These are phyloP conservation scores for Xerus rutilus DNA, from an alignment of 2,797 vertebrate genomes.

Conservation along the genomic window DNA sequence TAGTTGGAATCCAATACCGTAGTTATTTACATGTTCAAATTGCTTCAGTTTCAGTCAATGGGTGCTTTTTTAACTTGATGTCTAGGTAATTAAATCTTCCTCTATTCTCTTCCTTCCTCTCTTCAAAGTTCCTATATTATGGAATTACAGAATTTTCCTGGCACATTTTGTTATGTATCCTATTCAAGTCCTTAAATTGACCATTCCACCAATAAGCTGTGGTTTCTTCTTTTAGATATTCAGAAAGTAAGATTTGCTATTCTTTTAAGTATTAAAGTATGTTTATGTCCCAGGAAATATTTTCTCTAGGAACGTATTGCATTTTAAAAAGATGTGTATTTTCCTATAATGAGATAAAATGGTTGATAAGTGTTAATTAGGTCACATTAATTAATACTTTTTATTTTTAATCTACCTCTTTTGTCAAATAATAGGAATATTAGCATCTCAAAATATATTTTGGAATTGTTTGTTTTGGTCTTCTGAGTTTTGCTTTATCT, in stretches of 20 bases:
- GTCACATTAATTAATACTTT: background rate
- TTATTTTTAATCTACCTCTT: background rate
- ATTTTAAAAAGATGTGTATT: background rate
- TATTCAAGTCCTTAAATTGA: background rate
- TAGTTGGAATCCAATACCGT: background rate
- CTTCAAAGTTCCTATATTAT: background rate
- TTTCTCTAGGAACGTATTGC: background rate
- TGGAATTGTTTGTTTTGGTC: background rate
- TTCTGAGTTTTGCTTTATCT: background rate
- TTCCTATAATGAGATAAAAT: background rate
- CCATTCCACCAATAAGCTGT: background rate
- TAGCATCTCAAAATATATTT: background rate
- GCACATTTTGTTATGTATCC: background rate
- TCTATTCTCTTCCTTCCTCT: too few species aligned
- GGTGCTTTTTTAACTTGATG: background rate
- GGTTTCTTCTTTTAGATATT: background rate
- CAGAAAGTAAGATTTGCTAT: background rate
- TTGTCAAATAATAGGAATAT: background rate
- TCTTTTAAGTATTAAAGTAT: background rate
- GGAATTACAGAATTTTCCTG: background rate
- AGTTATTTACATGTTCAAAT: background rate
- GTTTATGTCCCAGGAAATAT: background rate
- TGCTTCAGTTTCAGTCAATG: background rate
- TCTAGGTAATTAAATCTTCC: background rate
- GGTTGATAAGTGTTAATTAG: background rate